Base-by-base conservation (phyloP, 2,797 vertebrate species). In the Argya squamiceps region DNA sequence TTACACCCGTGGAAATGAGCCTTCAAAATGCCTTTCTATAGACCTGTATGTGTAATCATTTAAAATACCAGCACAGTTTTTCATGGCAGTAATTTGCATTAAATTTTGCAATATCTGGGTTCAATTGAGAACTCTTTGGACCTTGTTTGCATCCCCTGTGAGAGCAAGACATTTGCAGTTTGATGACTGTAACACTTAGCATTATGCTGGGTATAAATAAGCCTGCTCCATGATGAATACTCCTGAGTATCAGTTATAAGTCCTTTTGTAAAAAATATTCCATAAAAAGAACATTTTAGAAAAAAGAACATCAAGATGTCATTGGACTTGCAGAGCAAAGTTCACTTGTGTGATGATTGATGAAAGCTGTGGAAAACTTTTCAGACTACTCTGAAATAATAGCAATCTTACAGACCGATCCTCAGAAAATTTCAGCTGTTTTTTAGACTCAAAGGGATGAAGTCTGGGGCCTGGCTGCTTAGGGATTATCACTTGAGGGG, bases 251-350 rank as follows among this genome's bases (percentile, higher is more conserved):
- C 65, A 75, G 62, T 87, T 82, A 75, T 32, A 52, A 18, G 24
- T 83, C 15, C 41, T 93, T 89, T 68, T 59, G 43, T 27, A 87
- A 84, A 83, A 95, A 85, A 93, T 73, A 44, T 44, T 92, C 77
- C 67, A 96, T 88, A 44, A 71, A 94, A 96, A 94, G 17, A 37
- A 50, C 29, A 63, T 80, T 49, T 88, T 68, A 73, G 50, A 17
- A 73, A 91, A 95, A 83, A 74, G 39, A 32, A n/a, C 15, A 60
- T 89, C 47, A 65, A 50, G 29, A 34, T 59, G 26, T 78, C 46
- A 39, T 27, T 78, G 63, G 53, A 87, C 34, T 94, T 93, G 70
- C 23, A 90, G 36, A 75, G 50, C 2, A 32, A 74, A 93, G 14
- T 74, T 87, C 22, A 62, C 17, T 70, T 70, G 15, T 3, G 2